Percentiles rank a stretch among this genome's conserved stretches.
These are phyloP conservation scores for Pseudobourletiella spinata DNA, from an alignment of 1,140 invertebrate species.

Conservation along the genomic window DNA sequence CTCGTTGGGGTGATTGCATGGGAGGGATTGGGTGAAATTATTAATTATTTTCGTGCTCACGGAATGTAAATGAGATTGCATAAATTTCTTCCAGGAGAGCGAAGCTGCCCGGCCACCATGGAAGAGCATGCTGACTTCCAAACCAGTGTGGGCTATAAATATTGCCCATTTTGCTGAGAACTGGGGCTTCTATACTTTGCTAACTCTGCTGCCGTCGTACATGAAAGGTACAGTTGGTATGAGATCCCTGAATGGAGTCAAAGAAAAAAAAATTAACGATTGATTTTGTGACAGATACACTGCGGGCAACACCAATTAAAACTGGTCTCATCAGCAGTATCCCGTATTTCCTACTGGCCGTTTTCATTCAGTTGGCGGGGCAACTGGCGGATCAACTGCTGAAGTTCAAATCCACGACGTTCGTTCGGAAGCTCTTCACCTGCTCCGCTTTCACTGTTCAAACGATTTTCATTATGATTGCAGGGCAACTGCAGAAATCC, in stretches of 20 bases:
- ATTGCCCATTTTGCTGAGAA: conserved; percentile 88
- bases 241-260: neutral
- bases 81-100: conserved; percentile 11
- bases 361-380: conserved; percentile 66
- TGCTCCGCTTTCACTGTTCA: conserved; percentile 61
- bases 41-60: too few relatives aligned
- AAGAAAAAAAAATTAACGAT: neutral
- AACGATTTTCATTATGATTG: conserved; percentile 72
- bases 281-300: conserved; percentile 49
- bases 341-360: conserved; percentile 76
- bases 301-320: conserved; percentile 60
- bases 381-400: conserved; percentile 69
- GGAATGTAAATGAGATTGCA: too few relatives aligned
- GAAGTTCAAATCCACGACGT: conserved; percentile 56
- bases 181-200: conserved; percentile 56
- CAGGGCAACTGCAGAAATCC: conserved; percentile 59
- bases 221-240: conserved; percentile 59
- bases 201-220: conserved; percentile 75
- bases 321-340: conserved; percentile 71
- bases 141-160: conserved; percentile 81
- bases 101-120: too few relatives aligned
- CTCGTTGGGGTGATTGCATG: too few relatives aligned
- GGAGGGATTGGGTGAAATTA: too few relatives aligned
- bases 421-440: conserved; percentile 38
- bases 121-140: conserved; percentile 67